Conservation (phyloP, 2,797 vertebrate species). For the Sebastes nivosus region DNA sequence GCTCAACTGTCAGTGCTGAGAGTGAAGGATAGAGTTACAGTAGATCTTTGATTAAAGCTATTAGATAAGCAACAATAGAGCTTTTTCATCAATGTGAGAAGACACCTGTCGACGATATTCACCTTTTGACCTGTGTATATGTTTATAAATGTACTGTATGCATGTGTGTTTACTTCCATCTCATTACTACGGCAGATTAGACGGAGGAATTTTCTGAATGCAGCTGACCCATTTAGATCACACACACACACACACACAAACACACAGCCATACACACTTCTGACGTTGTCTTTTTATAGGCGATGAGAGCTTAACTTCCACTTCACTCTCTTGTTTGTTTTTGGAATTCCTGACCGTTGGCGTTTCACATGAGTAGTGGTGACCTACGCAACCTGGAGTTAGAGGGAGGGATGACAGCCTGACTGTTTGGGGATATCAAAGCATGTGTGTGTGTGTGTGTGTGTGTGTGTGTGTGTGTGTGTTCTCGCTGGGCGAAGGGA, state of each 20-base stretch:
- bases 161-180: constrained; percentile 28
- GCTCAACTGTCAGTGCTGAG: constrained; percentile 42
- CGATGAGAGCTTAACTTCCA: constrained; percentile 36
- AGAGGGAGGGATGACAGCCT: constrained; percentile 53
- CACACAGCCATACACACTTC: neutral
- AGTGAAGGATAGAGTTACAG: constrained; percentile 27
- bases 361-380: constrained; percentile 36
- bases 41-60: neutral
- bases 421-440: constrained; percentile 42
- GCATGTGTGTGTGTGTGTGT: constrained; percentile 27
- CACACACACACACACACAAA: constrained; percentile 15
- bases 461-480: constrained; percentile 28
- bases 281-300: constrained; percentile 35
- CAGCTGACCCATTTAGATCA: constrained; percentile 54
- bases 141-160: neutral
- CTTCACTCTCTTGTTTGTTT: constrained; percentile 56
- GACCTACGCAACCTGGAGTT: constrained; percentile 41
- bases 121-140: neutral
- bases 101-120: neutral
- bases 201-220: constrained; percentile 54
- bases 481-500: constrained; percentile 24
- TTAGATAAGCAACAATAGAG: neutral
- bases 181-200: constrained; percentile 46
- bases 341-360: constrained; percentile 52
- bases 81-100: neutral